Evolutionary conservation across 2,797 vertebrate species (phyloP).

Genomic region (Aldrovandia affinis): DNA sequence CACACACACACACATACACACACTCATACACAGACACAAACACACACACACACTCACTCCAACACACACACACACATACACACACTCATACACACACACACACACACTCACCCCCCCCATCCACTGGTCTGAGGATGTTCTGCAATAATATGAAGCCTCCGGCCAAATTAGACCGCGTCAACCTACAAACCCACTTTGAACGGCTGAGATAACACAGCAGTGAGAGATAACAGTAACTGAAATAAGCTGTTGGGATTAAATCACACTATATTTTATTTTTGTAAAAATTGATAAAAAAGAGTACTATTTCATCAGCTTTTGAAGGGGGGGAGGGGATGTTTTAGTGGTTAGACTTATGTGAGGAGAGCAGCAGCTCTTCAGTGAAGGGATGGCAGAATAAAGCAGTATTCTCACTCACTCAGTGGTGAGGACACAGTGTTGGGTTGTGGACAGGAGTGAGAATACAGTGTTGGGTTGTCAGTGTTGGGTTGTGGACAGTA

Average conservation of each 20-base stretch:
- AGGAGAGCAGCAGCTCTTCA: background rate
- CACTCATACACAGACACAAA: no score
- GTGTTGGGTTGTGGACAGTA: background rate
- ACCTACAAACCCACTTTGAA: background rate
- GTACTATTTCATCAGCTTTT: constrained; percentile 11
- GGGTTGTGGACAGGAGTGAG: background rate
- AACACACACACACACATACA: no score
- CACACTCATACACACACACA: no score
- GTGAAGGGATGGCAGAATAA: background rate
- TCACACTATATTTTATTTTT: background rate
- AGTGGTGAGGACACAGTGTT: background rate
- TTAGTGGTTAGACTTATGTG: background rate
- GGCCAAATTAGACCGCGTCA: background rate
- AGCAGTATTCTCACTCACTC: background rate
- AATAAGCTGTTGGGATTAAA: constrained; percentile 11
- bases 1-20: no score
- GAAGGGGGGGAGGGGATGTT: background rate
- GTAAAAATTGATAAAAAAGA: constrained; percentile 4
- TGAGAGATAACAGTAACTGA: background rate
- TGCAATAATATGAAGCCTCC: background rate
- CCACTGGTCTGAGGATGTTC: background rate
- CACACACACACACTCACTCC: no score
- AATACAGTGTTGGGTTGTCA: background rate
- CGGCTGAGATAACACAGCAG: background rate
- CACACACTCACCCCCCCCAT: background rate